phyloP scores from a whole-genome alignment of 2,797 vertebrate genomes.

The Esox lucius region DNA sequence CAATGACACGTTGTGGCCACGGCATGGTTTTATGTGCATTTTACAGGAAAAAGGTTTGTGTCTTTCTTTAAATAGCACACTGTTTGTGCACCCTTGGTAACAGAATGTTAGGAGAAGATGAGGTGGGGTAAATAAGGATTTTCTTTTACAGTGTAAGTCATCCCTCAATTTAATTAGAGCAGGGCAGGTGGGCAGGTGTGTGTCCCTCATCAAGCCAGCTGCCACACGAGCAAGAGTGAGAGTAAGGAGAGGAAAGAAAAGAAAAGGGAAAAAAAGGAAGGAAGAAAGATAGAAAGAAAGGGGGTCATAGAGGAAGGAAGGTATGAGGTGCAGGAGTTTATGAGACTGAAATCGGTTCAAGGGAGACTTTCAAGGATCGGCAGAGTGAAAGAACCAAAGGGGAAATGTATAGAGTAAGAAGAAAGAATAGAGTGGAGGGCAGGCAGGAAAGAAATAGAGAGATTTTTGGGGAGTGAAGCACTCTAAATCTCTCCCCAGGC shows the following conservation, averaged over 20 bases:
- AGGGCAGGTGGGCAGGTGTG: slow-evolving; percentile 60
- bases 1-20: slow-evolving; percentile 41
- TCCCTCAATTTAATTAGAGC: slow-evolving; percentile 51
- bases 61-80: slow-evolving; percentile 40
- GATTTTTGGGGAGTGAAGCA: slow-evolving; percentile 45
- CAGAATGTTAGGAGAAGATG: slow-evolving; percentile 11
- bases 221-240: slow-evolving; percentile 49
- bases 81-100: slow-evolving; percentile 22
- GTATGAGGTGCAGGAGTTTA: slow-evolving; percentile 35
- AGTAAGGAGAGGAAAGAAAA: slow-evolving; percentile 16
- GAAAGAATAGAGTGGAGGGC: slow-evolving; percentile 33
- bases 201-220: slow-evolving; percentile 62
- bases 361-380: slow-evolving; percentile 46
- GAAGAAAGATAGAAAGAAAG: slow-evolving; percentile 17
- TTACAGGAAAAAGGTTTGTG: slow-evolving; percentile 31
- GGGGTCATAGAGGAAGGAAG: slow-evolving; percentile 15
- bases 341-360: slow-evolving; percentile 43
- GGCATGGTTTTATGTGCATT: slow-evolving; percentile 20
- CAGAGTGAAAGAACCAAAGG: slow-evolving; percentile 24
- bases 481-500: slow-evolving; percentile 58
- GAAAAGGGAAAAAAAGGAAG: slow-evolving; percentile 8
- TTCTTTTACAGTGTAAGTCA: slow-evolving; percentile 11
- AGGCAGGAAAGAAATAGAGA: slow-evolving; percentile 47
- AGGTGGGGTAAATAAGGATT: slow-evolving; percentile 14
- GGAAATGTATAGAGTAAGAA: slow-evolving; percentile 39